Conservation (phyloP, 2,888 invertebrate species). For the Rotaria sp. region DNA sequence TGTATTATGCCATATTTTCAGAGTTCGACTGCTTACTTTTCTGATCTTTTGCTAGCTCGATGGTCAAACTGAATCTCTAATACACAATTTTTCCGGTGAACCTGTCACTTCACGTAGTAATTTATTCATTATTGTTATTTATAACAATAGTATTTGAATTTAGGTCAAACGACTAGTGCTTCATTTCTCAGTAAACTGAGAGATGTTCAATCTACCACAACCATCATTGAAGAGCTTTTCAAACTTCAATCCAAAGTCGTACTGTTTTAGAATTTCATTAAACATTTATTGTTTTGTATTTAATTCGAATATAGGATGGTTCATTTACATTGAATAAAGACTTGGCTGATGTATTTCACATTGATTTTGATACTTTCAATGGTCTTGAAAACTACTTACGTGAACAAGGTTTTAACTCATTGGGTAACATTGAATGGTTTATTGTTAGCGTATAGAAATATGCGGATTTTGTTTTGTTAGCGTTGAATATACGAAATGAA, state of each 20-base stretch:
- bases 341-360: not conserved
- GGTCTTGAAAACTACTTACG: not conserved
- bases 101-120: not conserved
- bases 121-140: not conserved
- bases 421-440: not conserved
- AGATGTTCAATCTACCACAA: not conserved
- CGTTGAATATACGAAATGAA: not conserved
- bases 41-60: not conserved
- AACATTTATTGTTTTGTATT: not conserved
- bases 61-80: not conserved
- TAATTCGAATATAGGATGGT: not conserved
- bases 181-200: not conserved
- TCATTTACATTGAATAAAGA: not conserved
- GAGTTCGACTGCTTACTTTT: not conserved
- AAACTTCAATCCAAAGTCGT: not conserved
- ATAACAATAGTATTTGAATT: not conserved
- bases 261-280: not conserved
- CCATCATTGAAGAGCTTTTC: not conserved
- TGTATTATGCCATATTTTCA: not conserved
- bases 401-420: not conserved
- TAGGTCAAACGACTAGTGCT: not conserved
- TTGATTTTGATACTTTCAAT: not conserved
- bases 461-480: not conserved
- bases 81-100: not conserved
- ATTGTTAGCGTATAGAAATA: not conserved